Percentiles rank a stretch among this genome's conserved stretches.
phyloP scores from a whole-genome alignment of 2,113 vertebrate genomes.

The Sardina pilchardus region DNA sequence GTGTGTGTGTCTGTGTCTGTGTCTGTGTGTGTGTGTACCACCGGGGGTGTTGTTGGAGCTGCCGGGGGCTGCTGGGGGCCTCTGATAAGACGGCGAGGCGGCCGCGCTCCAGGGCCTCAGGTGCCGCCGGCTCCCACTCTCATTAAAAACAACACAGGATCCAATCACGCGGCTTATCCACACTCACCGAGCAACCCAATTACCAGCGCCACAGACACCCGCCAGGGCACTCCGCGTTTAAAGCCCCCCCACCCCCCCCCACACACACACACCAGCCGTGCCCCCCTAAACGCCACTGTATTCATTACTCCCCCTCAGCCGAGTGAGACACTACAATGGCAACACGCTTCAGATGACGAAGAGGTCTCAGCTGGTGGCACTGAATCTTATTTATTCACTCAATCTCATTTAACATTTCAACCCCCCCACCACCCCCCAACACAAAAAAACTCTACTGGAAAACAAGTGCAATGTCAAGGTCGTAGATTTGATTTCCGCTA shows the following conservation, averaged over 20 bases:
- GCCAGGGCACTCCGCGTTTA: not conserved
- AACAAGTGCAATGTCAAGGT: not conserved
- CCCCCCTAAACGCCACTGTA: not conserved
- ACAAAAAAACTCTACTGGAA: not conserved
- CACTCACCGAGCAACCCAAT: not conserved
- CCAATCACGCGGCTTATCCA: not conserved
- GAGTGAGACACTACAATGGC: not conserved
- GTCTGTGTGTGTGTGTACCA: not conserved
- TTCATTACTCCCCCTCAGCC: not conserved
- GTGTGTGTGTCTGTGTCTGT: slow-evolving; percentile 19
- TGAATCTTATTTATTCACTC: not conserved
- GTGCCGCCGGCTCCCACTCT: not conserved
- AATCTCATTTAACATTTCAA: not conserved
- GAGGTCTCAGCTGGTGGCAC: not conserved
- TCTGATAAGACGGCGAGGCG: slow-evolving; percentile 50
- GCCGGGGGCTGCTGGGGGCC: slow-evolving; percentile 29
- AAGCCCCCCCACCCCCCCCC: not conserved
- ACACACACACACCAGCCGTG: too few relatives aligned
- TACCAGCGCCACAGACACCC: not conserved
- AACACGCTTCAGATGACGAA: not conserved
- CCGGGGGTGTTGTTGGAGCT: too few relatives aligned
- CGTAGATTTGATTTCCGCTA: not conserved
- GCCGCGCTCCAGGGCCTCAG: not conserved
- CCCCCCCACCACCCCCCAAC: not conserved
- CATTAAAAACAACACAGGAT: not conserved